These are phyloP conservation scores for Amphipoea lucens DNA, from an alignment of 2,888 invertebrate genomes.

Conservation along the genomic window DNA sequence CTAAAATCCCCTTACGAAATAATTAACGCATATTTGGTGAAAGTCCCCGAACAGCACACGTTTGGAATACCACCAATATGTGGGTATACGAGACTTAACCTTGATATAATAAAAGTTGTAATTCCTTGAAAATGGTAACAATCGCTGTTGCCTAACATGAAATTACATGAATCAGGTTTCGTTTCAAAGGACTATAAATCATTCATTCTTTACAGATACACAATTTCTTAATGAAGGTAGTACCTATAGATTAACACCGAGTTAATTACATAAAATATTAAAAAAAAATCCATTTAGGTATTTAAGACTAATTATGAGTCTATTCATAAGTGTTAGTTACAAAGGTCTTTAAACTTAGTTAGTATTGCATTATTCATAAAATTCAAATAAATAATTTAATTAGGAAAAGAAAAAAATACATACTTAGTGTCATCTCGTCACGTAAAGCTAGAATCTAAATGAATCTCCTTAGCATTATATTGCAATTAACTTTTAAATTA, in stretches of 20 bases:
- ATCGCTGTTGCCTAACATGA: constrained; percentile 51
- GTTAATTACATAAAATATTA: not conserved
- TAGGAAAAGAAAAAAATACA: not conserved
- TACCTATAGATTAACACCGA: not conserved
- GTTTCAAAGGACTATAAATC: constrained; percentile 39
- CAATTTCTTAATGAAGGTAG: not conserved
- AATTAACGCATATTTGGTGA: constrained; percentile 51
- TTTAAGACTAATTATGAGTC: not conserved
- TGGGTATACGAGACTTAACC: constrained; percentile 47
- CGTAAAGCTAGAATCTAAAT: not conserved
- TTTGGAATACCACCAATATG: constrained; percentile 36
- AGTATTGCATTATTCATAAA: not conserved
- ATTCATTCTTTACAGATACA: not conserved
- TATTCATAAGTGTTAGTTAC: not conserved
- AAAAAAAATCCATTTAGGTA: not conserved
- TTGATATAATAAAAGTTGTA: constrained; percentile 61
- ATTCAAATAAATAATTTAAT: not conserved
- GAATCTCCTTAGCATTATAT: not conserved
- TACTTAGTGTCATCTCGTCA: not conserved
- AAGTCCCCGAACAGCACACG: constrained; percentile 37
- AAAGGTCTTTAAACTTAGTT: not conserved
- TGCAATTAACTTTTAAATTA: not conserved
- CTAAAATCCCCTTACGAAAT: constrained; percentile 28
- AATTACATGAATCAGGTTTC: constrained; percentile 45
- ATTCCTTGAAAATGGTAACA: constrained; percentile 61